A percentile compares a stretch with the other conserved stretches of the same genome.
Evolutionary conservation across 2,888 invertebrate species (phyloP).

Genomic region (Lottia scabra): DNA sequence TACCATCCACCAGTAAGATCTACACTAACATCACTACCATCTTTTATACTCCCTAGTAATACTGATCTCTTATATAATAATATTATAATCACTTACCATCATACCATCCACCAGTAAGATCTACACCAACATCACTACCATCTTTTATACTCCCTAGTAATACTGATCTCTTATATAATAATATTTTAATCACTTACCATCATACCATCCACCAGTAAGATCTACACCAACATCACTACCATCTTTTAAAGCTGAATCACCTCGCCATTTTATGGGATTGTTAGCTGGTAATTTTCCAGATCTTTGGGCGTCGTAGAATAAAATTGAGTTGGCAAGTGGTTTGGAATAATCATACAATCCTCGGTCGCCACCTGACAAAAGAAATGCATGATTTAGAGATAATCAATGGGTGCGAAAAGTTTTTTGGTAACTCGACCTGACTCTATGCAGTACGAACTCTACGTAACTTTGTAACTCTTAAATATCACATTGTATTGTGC

Average conservation of each 20-base stretch:
- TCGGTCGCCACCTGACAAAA: constrained; percentile 8
- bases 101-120: constrained; percentile 57
- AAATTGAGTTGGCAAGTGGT: constrained; percentile 47
- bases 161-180: no score
- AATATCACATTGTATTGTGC: no score
- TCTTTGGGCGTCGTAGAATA: constrained; percentile 57
- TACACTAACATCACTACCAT: no score
- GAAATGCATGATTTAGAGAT: no score
- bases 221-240: constrained; percentile 42
- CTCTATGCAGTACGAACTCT: no score
- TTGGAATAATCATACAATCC: constrained; percentile 42
- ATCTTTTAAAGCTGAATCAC: constrained; percentile 48
- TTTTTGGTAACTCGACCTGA: no score
- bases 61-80: no score
- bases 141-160: constrained; percentile 35
- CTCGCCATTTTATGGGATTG: constrained; percentile 52
- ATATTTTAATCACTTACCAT: neutral
- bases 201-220: constrained; percentile 55
- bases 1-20: no score
- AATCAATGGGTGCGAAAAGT: no score
- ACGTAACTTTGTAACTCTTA: no score
- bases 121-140: constrained; percentile 40
- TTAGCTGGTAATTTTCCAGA: constrained; percentile 51
- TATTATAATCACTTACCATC: neutral
- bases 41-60: no score